These are phyloP conservation scores for Cyphomyrus plagiostoma DNA, from an alignment of 2,113 vertebrate genomes.

Conservation along the genomic window DNA sequence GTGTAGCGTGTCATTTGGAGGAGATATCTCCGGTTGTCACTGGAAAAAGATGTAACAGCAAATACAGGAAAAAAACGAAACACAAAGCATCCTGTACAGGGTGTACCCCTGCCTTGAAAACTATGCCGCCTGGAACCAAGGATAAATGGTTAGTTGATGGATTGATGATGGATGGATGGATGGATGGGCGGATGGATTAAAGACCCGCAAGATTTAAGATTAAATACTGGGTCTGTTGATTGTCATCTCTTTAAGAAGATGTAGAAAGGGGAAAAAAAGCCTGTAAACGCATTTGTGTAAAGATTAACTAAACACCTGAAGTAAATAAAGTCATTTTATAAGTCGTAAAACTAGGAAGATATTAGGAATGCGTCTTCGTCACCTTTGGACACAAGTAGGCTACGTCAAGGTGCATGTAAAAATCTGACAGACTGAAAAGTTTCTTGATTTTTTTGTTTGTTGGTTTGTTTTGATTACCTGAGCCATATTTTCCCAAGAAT, in stretches of 20 bases:
- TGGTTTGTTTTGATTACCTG: not conserved
- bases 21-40: not conserved
- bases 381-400: not conserved
- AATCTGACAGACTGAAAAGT: not conserved
- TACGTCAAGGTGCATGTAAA: not conserved
- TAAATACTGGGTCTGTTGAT: not conserved
- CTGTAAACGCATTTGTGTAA: slow-evolving; percentile 1
- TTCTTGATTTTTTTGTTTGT: not conserved
- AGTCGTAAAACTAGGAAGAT: slow-evolving; percentile 5
- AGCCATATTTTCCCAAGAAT: not conserved
- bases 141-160: not conserved
- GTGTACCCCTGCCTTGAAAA: not conserved
- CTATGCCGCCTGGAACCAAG: not conserved
- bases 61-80: not conserved
- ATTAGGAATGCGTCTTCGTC: not conserved
- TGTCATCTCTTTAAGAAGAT: not conserved
- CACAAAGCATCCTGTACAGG: not conserved
- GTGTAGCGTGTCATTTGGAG: not conserved
- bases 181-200: not conserved
- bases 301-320: slow-evolving; percentile 20
- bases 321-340: slow-evolving; percentile 3
- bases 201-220: not conserved
- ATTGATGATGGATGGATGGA: slow-evolving; percentile 4
- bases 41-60: not conserved
- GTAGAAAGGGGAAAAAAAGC: not conserved